Percentiles rank a stretch among this genome's conserved stretches.
Conservation (phyloP, 2,888 invertebrate species). For the Eugnorisma glareosa region DNA sequence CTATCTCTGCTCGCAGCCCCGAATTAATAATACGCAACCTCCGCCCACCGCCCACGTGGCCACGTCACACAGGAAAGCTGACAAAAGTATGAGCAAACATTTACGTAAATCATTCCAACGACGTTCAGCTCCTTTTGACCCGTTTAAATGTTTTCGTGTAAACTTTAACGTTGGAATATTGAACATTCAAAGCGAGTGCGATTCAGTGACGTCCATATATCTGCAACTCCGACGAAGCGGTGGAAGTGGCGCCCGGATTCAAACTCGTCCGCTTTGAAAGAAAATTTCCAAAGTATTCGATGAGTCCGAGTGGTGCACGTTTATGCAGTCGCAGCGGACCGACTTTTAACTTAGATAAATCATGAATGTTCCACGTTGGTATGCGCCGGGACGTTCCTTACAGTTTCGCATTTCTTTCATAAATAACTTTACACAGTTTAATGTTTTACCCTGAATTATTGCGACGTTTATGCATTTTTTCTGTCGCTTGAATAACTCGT, state of each 20-base stretch:
- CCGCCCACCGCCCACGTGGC: not conserved
- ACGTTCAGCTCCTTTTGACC: slow-evolving; percentile 47
- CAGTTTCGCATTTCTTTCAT: slow-evolving; percentile 1
- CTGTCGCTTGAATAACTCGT: slow-evolving; percentile 9
- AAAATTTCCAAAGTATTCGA: slow-evolving; percentile 44
- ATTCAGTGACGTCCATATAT: slow-evolving; percentile 30
- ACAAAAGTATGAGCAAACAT: slow-evolving; percentile 32
- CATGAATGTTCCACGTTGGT: slow-evolving; percentile 31
- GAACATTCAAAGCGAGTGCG: slow-evolving; percentile 43
- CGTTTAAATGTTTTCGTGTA: slow-evolving; percentile 49
- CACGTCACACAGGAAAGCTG: slow-evolving; percentile 21
- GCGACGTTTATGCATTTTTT: not conserved
- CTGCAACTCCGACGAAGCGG: slow-evolving; percentile 18
- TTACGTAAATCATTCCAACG: slow-evolving; percentile 46
- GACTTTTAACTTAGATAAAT: slow-evolving; percentile 29
- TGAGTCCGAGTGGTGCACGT: slow-evolving; percentile 5
- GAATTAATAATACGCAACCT: slow-evolving; percentile 11
- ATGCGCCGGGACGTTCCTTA: slow-evolving; percentile 12
- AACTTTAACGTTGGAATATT: slow-evolving; percentile 56
- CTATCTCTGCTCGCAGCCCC: slow-evolving; percentile 33
- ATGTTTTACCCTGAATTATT: slow-evolving; percentile 2
- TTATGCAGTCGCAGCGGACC: slow-evolving; percentile 27
- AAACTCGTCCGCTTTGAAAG: slow-evolving; percentile 29
- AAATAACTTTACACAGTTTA: slow-evolving; percentile 14
- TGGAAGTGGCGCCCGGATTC: slow-evolving; percentile 22